Conservation (phyloP, 2,888 invertebrate genomes). For the Caenorhabditis doughertyi region DNA sequence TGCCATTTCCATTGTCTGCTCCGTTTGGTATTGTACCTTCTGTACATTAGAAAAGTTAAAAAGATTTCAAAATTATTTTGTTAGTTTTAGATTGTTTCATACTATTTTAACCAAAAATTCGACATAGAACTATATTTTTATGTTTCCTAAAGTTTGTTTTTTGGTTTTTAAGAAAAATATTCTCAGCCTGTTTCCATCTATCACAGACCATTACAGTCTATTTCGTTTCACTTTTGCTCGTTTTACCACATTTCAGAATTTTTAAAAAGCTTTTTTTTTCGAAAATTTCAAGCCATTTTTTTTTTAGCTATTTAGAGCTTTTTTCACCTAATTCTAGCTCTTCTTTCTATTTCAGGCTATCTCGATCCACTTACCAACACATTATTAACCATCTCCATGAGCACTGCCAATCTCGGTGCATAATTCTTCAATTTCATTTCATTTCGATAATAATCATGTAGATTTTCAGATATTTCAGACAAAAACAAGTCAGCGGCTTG, state of each 20-base stretch:
- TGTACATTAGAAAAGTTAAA: constrained; percentile 8
- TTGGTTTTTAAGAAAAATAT: too few relatives aligned
- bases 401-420: constrained; percentile 30
- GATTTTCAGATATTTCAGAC: constrained; percentile 43
- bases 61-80: too few relatives aligned
- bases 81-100: too few relatives aligned
- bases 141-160: too few relatives aligned
- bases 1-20: constrained; percentile 48
- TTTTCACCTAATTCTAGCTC: too few relatives aligned
- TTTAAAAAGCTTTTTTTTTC: neutral
- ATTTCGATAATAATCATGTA: constrained; percentile 43
- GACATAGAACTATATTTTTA: too few relatives aligned
- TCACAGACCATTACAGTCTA: too few relatives aligned
- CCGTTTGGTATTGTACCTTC: constrained; percentile 43
- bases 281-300: neutral
- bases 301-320: neutral
- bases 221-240: too few relatives aligned
- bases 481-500: constrained; percentile 35
- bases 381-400: constrained; percentile 50
- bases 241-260: too few relatives aligned
- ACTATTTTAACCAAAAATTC: too few relatives aligned
- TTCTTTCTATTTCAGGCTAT: neutral
- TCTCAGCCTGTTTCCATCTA: too few relatives aligned
- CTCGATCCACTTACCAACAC: constrained; percentile 33
- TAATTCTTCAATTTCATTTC: constrained; percentile 17